Conservation (phyloP, 2,113 vertebrate genomes). For the Anser brachyrhynchus region DNA sequence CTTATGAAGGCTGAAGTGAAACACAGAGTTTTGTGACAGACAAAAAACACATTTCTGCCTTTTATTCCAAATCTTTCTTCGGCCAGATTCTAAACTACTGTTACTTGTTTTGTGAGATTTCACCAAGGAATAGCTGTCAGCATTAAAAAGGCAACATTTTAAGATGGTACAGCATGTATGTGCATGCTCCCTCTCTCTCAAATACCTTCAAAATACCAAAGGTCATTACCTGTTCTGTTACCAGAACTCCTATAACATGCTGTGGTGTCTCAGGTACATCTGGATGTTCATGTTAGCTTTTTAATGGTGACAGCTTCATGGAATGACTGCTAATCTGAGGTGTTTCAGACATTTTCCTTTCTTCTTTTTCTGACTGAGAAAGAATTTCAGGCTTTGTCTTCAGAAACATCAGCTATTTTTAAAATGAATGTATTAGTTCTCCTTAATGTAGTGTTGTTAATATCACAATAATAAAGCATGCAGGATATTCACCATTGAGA, state of each 20-base stretch:
- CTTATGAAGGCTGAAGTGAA: not conserved
- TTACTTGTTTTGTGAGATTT: not conserved
- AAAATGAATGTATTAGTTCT: not conserved
- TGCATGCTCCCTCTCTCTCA: not conserved
- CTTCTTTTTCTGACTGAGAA: not conserved
- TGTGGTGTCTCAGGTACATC: not conserved
- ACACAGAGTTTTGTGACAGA: not conserved
- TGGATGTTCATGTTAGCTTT: not conserved
- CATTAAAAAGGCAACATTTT: slow-evolving; percentile 2
- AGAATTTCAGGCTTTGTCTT: not conserved
- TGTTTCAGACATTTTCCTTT: not conserved
- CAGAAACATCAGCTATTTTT: not conserved
- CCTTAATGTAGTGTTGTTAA: not conserved
- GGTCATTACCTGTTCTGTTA: slow-evolving; percentile 27
- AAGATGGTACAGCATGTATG: not conserved
- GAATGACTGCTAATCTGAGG: not conserved
- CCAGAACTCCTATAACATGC: not conserved
- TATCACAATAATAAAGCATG: not conserved
- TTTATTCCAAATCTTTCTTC: not conserved
- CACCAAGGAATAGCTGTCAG: slow-evolving; percentile 38
- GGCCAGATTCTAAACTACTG: not conserved
- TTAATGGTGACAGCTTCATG: slow-evolving; percentile 1
- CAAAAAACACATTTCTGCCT: not conserved
- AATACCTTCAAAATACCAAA: slow-evolving; percentile 38
- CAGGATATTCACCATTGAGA: not conserved